Conservation (phyloP, 2,888 invertebrate genomes). For the Platypus cylindrus region DNA sequence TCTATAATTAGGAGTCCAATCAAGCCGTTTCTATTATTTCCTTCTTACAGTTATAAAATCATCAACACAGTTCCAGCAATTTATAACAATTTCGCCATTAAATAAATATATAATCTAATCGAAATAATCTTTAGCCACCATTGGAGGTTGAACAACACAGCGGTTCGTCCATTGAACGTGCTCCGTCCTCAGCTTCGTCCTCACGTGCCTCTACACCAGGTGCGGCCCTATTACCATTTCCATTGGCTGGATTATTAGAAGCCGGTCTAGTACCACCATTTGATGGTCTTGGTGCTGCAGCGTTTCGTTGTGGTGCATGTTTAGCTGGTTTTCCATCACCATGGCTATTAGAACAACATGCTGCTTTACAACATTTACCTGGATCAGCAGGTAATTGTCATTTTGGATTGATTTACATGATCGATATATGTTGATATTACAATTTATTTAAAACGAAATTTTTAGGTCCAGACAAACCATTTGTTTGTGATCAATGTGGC, state of each 20-base stretch:
- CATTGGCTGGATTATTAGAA: conserved; percentile 41
- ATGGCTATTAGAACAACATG: conserved; percentile 79
- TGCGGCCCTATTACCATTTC: conserved; percentile 39
- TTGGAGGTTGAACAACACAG: conserved; percentile 36
- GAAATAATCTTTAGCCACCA: conserved; percentile 24
- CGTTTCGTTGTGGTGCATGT: conserved; percentile 58
- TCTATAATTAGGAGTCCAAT: too few relatives aligned
- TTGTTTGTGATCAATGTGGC: conserved; percentile 84
- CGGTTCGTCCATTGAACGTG: conserved; percentile 33
- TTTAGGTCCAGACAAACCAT: conserved; percentile 63
- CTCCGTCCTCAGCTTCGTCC: conserved; percentile 34
- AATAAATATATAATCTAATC: too few relatives aligned
- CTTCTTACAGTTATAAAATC: too few relatives aligned
- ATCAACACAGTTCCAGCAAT: too few relatives aligned
- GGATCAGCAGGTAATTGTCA: conserved; percentile 11
- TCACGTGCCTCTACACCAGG: conserved; percentile 44
- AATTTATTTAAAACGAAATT: neutral
- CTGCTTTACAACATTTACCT: conserved; percentile 65
- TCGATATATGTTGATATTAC: neutral
- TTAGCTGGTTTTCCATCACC: conserved; percentile 76
- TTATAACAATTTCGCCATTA: too few relatives aligned
- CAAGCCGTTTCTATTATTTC: too few relatives aligned
- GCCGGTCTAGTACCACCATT: conserved; percentile 39
- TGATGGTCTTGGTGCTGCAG: conserved; percentile 29
- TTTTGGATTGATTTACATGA: neutral